Conservation (phyloP, 2,797 vertebrate species). For the Sebastes vulpes region DNA sequence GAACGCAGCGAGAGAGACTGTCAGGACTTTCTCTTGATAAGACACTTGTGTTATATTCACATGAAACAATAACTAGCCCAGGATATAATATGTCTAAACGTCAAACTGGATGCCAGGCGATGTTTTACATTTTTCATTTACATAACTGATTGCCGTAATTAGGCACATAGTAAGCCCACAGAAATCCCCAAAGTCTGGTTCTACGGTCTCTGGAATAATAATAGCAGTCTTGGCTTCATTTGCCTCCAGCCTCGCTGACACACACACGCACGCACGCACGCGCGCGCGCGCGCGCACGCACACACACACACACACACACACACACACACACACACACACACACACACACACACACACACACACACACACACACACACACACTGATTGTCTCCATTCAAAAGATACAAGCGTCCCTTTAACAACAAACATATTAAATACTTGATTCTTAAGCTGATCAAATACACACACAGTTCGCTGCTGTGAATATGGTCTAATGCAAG, state of each 20-base stretch:
- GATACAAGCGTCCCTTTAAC: background rate
- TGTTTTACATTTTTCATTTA: conserved; percentile 23
- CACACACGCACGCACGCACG: background rate
- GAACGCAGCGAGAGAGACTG: background rate
- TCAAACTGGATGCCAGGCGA: background rate
- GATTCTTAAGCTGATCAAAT: background rate
- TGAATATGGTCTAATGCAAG: background rate
- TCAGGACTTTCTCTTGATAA: background rate
- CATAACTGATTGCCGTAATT: conserved; percentile 23
- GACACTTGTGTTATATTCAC: background rate
- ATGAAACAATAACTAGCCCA: conserved; percentile 3
- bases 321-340: too few species aligned
- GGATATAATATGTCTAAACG: background rate
- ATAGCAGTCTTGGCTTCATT: conserved; percentile 16
- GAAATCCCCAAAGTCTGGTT: conserved; percentile 5
- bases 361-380: background rate
- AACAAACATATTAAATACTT: background rate
- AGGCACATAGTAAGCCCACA: background rate
- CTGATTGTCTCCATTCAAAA: background rate
- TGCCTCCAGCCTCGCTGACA: background rate
- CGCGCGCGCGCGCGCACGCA: too few species aligned
- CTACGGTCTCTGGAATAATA: conserved; percentile 12
- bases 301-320: background rate
- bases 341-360: too few species aligned
- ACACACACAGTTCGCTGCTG: background rate